phyloP scores from a whole-genome alignment of 2,113 vertebrate genomes.

The Pomatostomus ruficeps region DNA sequence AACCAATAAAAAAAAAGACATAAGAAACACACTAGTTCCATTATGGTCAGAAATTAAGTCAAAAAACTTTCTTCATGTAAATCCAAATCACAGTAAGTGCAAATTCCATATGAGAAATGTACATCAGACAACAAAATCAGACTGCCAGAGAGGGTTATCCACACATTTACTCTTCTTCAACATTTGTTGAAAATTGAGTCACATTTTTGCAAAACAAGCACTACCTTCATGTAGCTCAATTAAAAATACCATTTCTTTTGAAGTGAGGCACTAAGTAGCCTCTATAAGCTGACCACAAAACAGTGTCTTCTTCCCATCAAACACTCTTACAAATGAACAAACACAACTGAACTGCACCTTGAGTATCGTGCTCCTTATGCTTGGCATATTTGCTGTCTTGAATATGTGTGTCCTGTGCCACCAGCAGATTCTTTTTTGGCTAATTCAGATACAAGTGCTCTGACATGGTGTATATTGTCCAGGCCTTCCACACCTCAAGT shows the following conservation, averaged over 20 bases:
- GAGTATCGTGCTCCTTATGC: rapidly evolving
- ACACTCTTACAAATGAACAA: background rate
- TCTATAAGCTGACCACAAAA: background rate
- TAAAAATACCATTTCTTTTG: background rate
- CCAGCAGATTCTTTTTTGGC: background rate
- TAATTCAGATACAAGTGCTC: background rate
- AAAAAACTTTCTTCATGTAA: background rate
- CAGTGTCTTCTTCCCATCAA: background rate
- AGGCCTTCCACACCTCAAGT: background rate
- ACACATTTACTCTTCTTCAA: background rate
- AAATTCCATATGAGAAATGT: background rate
- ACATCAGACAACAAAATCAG: background rate
- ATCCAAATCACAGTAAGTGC: rapidly evolving
- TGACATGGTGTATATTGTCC: background rate
- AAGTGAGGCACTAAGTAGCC: background rate
- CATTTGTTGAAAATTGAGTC: background rate
- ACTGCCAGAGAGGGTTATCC: background rate
- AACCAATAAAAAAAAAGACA: background rate
- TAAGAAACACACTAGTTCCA: background rate
- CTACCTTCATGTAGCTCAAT: rapidly evolving
- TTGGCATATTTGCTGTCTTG: background rate
- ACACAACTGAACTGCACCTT: background rate
- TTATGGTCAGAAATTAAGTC: background rate
- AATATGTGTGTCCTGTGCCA: background rate
- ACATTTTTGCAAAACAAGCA: background rate